Base-by-base conservation (phyloP, 1,140 invertebrate genomes). In the Lethocerus indicus region DNA sequence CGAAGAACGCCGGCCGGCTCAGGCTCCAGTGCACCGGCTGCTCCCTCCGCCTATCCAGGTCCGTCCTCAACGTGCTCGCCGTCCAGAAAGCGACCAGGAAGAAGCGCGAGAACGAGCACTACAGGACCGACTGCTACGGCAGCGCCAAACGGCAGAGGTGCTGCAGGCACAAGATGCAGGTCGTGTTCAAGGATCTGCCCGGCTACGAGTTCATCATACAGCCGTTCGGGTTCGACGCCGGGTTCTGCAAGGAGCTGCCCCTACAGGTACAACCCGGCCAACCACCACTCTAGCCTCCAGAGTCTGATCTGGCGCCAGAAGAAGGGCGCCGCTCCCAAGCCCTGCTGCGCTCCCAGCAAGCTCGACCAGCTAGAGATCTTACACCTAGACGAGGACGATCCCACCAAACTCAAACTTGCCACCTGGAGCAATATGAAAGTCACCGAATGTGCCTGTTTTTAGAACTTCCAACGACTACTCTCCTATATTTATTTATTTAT, bases 371-470 rank as follows among this genome's bases (percentile, higher is more conserved):
- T 84, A 23, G 73, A 81, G 59, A 74, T 84, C 52, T 63, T 84
- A 29, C 73, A 80, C 55, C 67, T 77, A 5, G 74, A 80, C 56
- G 74, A 78, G 51, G 67, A 74, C 43, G 68, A 79, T 51, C 62
- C 66, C 2, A 70, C 69, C 5, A 75, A 74, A 58, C 63, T 83
- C n/a, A 75, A 76, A 52, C 71, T 82, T 25, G 74, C 78, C 13
- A 74, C 72, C 26, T 81, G 80, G 77, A 73, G 76, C 53, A 74
- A 83, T 54, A 82, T 82, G 70, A 69, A 72, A 54, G 79, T 83
- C 16, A 56, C 75, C 23, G 79, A 83, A 60, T 85, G 82, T 61
- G 78, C 77, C 41, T 85, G 82, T 63, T 78, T 78, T 41, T 83
- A 71, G n/a, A n/a, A n/a, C n/a, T n/a, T n/a, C n/a, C n/a, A n/a